Evolutionary conservation across 2,888 invertebrate genomes (phyloP).

Genomic region (Acrocyrtus sp.): DNA sequence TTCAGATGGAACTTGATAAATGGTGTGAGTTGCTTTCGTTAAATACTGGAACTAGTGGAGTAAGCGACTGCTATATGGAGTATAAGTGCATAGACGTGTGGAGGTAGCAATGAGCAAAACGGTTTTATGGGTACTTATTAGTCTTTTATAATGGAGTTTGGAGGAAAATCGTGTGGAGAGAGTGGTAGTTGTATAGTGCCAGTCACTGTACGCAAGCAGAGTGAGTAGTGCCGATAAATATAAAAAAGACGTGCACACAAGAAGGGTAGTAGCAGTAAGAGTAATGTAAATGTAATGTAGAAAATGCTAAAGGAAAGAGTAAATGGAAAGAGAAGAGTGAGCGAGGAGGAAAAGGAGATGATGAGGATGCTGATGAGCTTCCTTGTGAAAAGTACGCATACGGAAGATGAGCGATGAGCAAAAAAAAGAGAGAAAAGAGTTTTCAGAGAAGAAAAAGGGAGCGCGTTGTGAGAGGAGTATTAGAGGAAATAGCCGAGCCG

Average conservation of each 20-base stretch:
- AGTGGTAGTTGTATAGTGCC: not conserved
- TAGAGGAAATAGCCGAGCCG: conserved; percentile 53
- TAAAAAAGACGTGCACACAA: not conserved
- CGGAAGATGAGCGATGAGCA: conserved; percentile 55
- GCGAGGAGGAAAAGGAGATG: conserved; percentile 32
- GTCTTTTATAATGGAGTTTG: conserved; percentile 42
- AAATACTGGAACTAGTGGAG: not conserved
- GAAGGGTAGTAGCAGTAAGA: not conserved
- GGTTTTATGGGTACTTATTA: conserved; percentile 44
- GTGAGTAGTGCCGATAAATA: not conserved
- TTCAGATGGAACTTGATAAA: not conserved
- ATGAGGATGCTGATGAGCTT: conserved; percentile 34
- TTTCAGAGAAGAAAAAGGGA: conserved; percentile 41
- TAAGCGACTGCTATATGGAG: not conserved
- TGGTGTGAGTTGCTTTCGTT: not conserved
- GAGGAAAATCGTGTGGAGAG: conserved; percentile 22
- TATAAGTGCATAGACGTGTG: not conserved
- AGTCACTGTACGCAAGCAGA: not conserved
- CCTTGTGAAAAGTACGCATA: conserved; percentile 18
- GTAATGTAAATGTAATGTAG: not conserved
- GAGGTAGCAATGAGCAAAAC: conserved; percentile 7
- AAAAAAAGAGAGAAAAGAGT: conserved; percentile 37
- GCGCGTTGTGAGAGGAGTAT: conserved; percentile 47
- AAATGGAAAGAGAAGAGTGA: conserved; percentile 23
- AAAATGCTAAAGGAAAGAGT: not conserved